Evolutionary conservation across 2,797 vertebrate species (phyloP).

Genomic region (Arctocebus calabarensis): DNA sequence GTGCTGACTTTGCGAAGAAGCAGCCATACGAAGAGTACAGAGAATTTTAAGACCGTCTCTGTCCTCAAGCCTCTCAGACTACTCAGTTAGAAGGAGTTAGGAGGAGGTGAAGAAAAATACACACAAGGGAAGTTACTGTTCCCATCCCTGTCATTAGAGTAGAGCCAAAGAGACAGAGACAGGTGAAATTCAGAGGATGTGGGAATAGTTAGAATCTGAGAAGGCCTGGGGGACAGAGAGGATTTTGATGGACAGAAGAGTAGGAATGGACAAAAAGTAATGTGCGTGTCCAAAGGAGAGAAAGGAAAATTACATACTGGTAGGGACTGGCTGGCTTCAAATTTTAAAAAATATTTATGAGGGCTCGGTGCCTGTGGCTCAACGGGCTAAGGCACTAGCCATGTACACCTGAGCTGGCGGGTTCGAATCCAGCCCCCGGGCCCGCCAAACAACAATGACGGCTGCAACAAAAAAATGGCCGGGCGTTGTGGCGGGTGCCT

Average conservation of each 20-base stretch:
- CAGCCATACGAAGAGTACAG: neutral
- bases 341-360: neutral
- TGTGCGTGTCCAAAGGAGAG: neutral
- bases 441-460: too few species aligned
- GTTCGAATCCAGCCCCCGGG: too few species aligned
- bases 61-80: neutral
- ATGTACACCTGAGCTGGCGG: too few species aligned
- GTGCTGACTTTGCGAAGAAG: neutral
- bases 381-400: too few species aligned
- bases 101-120: neutral
- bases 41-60: neutral
- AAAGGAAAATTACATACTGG: neutral
- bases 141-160: neutral
- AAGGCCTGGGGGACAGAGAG: neutral
- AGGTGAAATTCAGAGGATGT: neutral
- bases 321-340: neutral
- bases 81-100: neutral
- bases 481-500: too few species aligned
- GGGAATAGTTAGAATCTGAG: neutral
- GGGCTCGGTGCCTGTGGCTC: too few species aligned
- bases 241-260: neutral
- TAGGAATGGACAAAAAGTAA: neutral
- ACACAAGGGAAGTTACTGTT: too few species aligned
- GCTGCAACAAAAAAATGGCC: too few species aligned
- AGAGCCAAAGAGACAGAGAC: neutral